phyloP scores from a whole-genome alignment of 2,797 vertebrate genomes.

The Hemibagrus guttatus region DNA sequence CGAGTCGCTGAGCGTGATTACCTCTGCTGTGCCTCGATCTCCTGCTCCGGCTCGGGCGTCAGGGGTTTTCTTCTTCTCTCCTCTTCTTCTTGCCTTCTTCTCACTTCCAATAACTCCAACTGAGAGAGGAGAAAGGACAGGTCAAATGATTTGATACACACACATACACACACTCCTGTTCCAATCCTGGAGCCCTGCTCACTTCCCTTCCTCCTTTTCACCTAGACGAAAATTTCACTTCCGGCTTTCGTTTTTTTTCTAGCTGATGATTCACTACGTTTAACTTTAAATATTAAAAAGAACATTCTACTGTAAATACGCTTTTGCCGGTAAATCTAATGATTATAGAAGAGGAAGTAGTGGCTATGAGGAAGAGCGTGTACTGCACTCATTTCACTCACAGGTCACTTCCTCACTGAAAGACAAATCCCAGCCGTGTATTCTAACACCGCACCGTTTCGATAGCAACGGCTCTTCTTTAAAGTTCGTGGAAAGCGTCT shows the following conservation, averaged over 20 bases:
- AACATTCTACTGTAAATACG: background rate
- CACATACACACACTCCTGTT: background rate
- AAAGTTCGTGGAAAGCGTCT: background rate
- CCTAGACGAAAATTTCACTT: background rate
- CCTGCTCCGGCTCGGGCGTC: conserved; percentile 77
- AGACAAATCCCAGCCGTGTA: background rate
- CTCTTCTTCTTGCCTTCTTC: conserved; percentile 92
- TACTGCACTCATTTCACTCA: background rate
- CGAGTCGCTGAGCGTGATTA: conserved; percentile 58
- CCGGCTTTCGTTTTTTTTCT: background rate
- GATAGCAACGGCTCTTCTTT: background rate
- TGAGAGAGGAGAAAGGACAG: conserved; percentile 56
- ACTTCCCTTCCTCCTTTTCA: background rate
- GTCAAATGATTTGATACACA: background rate
- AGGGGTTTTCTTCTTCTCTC: conserved; percentile 86
- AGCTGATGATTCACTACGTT: background rate
- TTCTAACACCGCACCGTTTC: background rate
- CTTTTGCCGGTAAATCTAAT: background rate
- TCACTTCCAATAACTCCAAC: conserved; percentile 94
- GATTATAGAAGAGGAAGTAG: background rate
- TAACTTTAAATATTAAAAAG: background rate
- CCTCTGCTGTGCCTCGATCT: conserved; percentile 83
- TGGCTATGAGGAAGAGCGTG: background rate
- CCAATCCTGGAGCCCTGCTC: background rate
- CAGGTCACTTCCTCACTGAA: conserved; percentile 53